phyloP scores from a whole-genome alignment of 2,113 vertebrate species.

The Pyxicephalus adspersus region DNA sequence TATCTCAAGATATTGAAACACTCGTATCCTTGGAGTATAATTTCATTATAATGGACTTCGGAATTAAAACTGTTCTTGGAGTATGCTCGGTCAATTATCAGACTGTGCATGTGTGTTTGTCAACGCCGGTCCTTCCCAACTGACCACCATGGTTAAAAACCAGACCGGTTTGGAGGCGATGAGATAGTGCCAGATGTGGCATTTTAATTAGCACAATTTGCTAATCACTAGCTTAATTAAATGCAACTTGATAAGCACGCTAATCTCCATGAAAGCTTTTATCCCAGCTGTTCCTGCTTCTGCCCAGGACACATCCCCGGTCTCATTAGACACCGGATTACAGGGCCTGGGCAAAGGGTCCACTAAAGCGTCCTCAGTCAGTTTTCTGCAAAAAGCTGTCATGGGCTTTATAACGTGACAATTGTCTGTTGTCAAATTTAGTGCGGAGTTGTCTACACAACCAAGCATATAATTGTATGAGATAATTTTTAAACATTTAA shows the following conservation, averaged over 20 bases:
- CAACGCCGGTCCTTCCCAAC: constrained; percentile 5
- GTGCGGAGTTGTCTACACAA: too few species aligned
- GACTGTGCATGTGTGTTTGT: not conserved
- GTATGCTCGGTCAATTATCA: not conserved
- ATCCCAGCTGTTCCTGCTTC: constrained; percentile 50
- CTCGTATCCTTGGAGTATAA: constrained; percentile 1
- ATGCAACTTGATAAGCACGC: constrained; percentile 56
- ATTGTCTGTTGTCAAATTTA: not conserved
- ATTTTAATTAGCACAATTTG: constrained; percentile 58
- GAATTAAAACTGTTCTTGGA: not conserved
- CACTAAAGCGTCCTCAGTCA: constrained; percentile 13
- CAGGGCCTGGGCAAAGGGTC: not conserved
- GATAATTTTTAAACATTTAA: too few species aligned
- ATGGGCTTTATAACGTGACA: constrained; percentile 1
- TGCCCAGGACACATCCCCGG: constrained; percentile 26
- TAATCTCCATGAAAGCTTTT: constrained; percentile 54
- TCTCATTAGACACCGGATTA: constrained; percentile 37
- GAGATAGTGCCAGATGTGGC: constrained; percentile 57
- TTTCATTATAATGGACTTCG: not conserved
- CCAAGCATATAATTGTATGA: too few species aligned
- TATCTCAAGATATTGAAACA: not conserved
- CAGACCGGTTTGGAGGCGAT: constrained; percentile 27
- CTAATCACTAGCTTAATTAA: constrained; percentile 57
- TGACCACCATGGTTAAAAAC: constrained; percentile 30
- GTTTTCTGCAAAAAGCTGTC: not conserved